Evolutionary conservation across 2,113 vertebrate species (phyloP), one percentile per base, ranked within the genome.

Genomic region (Aptenodytes forsteri): DNA sequence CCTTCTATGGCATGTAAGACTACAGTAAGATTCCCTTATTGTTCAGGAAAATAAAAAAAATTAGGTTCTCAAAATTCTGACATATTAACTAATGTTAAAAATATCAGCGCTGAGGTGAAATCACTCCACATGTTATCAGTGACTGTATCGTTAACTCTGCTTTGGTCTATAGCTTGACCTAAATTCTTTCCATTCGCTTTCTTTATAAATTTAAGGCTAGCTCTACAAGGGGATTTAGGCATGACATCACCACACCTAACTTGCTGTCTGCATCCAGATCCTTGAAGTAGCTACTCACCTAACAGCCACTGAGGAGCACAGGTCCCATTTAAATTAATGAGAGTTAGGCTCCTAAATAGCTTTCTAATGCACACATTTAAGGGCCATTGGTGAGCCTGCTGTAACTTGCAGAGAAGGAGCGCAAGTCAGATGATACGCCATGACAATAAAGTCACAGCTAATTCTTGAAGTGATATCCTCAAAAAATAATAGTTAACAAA

Each of bases 341-440:
- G 15, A 32, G 3, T 55, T 71, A 76, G 52, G 15, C 17, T 89
- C 26, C 29, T 55, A 75, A 77, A 42, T 13, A 36, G 7, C 38
- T 87, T 93, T 78, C 22, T 59, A 58, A 89, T n/a, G n/a, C 25
- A 66, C 1, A 7, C 11, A 20, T 84, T 89, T n/a, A 67, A 67
- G 23, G 42, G 34, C 55, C 29, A 20, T 42, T n/a, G 65, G 7
- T 87, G 11, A 87, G 16, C 25, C 34, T 84, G 42, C 22, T n/a
- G 19, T 84, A 76, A 52, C 40, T 75, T 38, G 29, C 10, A 61
- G 59, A 71, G 29, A 16, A 75, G 19, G 23, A 82, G 16, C 72
- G 22, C 14, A 27, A 67, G 40, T 64, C n/a, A 78, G 29, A 59
- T 0, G 0, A 59, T 71, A 78, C 0, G 2, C 13, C 64, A 46